These are phyloP conservation scores for Atta colombica DNA, from an alignment of 1,140 invertebrate genomes.

Conservation along the genomic window DNA sequence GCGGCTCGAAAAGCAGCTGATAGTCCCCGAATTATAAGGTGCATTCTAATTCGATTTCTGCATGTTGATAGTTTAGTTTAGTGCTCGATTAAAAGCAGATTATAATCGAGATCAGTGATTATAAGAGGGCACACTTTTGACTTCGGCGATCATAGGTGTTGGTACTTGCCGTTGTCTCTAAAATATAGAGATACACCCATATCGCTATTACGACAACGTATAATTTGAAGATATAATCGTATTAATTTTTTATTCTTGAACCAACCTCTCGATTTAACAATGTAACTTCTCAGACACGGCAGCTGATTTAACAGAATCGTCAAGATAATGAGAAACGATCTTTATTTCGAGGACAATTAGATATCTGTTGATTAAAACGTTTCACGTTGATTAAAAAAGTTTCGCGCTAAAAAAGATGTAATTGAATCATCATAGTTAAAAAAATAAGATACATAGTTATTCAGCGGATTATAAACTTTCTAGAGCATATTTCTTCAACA, in stretches of 20 bases:
- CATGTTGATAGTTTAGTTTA: slow-evolving; percentile 67
- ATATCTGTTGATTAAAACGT: neutral
- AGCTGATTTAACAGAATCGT: neutral
- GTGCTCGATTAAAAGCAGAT: slow-evolving; percentile 69
- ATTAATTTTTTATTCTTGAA: slow-evolving; percentile 52
- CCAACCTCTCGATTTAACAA: slow-evolving; percentile 14
- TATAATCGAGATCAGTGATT: slow-evolving; percentile 74
- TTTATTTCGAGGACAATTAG: neutral
- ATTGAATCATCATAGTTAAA: neutral
- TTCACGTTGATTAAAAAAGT: neutral
- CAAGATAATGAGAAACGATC: neutral
- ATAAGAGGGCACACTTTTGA: slow-evolving; percentile 69
- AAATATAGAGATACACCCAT: slow-evolving; percentile 55
- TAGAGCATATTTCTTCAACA: neutral
- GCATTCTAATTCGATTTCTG: slow-evolving; percentile 61
- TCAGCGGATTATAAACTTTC: neutral
- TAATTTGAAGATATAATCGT: slow-evolving; percentile 62
- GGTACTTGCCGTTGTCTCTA: slow-evolving; percentile 20
- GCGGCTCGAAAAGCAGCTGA: slow-evolving; percentile 47
- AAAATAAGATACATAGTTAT: neutral
- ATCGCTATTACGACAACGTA: slow-evolving; percentile 40
- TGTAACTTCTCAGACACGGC: neutral
- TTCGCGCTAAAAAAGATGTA: neutral
- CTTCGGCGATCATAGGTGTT: slow-evolving; percentile 38
- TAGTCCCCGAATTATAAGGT: slow-evolving; percentile 62